A percentile compares a stretch with the other conserved stretches of the same genome.
phyloP scores from a whole-genome alignment of 2,797 vertebrate genomes.

The Pitangus sulphuratus region DNA sequence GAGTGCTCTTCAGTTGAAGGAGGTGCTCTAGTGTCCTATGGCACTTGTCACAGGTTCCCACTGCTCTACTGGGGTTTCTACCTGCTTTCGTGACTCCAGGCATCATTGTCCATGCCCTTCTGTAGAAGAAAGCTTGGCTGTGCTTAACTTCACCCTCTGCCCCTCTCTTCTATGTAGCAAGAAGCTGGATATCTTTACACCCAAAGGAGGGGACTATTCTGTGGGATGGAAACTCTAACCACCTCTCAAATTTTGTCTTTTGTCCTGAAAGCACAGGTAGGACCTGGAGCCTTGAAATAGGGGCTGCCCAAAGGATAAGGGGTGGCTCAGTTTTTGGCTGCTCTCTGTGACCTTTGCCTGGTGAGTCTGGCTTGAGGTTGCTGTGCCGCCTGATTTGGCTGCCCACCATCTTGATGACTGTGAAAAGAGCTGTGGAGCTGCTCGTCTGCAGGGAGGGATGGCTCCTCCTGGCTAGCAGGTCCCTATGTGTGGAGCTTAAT shows the following conservation, averaged over 20 bases:
- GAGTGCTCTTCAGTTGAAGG: neutral
- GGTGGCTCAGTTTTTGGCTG: neutral
- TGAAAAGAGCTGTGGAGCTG: neutral
- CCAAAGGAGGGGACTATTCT: neutral
- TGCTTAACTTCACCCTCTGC: neutral
- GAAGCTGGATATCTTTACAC: neutral
- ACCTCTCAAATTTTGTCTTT: neutral
- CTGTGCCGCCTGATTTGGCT: neutral
- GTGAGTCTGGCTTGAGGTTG: neutral
- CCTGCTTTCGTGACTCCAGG: neutral
- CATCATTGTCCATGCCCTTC: neutral
- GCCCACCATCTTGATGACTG: neutral
- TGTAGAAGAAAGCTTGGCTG: neutral
- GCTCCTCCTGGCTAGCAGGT: neutral
- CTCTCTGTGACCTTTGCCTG: neutral
- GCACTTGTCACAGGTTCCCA: neutral
- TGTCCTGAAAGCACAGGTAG: neutral
- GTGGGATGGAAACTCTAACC: neutral
- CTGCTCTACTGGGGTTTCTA: neutral
- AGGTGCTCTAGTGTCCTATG: neutral
- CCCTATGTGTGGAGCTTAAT: neutral
- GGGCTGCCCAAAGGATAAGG: neutral
- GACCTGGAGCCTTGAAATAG: neutral
- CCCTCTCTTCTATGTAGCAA: neutral
- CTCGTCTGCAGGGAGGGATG: neutral